Base-by-base conservation (phyloP, 2,797 vertebrate genomes). In the Margarornis squamiger region DNA sequence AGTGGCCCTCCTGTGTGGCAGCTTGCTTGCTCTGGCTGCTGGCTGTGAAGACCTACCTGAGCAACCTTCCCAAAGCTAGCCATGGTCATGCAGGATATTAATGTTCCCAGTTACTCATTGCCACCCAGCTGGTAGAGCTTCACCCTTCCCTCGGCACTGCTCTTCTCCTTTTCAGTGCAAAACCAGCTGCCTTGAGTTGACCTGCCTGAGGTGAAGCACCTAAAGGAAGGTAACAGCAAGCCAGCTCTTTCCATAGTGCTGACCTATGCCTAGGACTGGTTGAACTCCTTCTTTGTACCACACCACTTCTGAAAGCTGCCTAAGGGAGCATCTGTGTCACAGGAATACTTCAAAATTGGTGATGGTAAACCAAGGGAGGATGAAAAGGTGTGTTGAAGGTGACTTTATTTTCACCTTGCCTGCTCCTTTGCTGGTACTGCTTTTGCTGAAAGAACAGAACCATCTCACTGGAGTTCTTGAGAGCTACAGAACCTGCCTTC, bases 1-100 rank as follows among this genome's bases (percentile, higher is more conserved):
- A 81, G 57, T 84, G 89, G 85, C 41, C 84, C 74, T 85, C 46
- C 41, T 89, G 72, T 73, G 78, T 94, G 92, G 88, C 84, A 89
- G 32, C 45, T 80, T 74, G 49, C 84, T 93, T 0, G 0, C 48
- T 38, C 63, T 71, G 74, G 34, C 90, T 80, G 75, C 62, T 86
- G 66, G 54, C 86, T 3, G 2, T 22, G 43, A 72, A 66, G 76
- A 26, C 36, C 72, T 71, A 72, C 82, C 73, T 92, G 70, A 92
- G 61, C 63, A 55, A 22, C 39, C 70, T 73, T 81, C 63, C 51
- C 43, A 76, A 76, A 84, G 32, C 29, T 51, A 75, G 46, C 41
- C 24, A 2, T 32, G 6, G 34, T 52, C 55, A 14, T 38, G 55
- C 26, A 86, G 30, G 36, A 11, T 52, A 24, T 45, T 30, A 34